phyloP scores from a whole-genome alignment of 2,888 invertebrate genomes.

The Eupithecia inturbata region DNA sequence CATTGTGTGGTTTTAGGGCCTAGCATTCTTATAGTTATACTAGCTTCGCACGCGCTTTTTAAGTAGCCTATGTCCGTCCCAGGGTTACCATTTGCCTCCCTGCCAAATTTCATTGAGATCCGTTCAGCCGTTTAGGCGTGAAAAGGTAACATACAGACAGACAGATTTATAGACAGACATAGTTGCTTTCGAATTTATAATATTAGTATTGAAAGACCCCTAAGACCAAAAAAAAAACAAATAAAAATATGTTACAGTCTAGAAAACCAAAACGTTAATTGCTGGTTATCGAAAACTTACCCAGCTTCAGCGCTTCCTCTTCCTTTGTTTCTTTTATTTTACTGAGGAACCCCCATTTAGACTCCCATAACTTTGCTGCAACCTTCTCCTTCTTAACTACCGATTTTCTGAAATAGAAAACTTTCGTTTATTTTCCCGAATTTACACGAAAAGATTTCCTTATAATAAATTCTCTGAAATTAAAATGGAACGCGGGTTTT shows the following conservation, averaged over 20 bases:
- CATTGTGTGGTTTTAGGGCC: neutral
- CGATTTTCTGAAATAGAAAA: constrained; percentile 54
- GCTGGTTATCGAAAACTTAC: constrained; percentile 45
- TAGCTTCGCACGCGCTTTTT: too few species aligned
- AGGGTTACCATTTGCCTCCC: too few species aligned
- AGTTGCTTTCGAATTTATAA: too few species aligned
- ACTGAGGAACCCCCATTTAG: constrained; percentile 73
- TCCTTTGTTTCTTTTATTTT: constrained; percentile 68
- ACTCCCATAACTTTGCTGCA: constrained; percentile 71
- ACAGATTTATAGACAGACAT: too few species aligned
- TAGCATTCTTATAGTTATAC: too few species aligned
- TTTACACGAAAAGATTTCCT: neutral
- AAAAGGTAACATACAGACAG: too few species aligned
- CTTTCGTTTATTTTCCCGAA: neutral
- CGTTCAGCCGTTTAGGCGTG: too few species aligned
- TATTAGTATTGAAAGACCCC: too few species aligned
- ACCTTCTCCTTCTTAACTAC: constrained; percentile 66
- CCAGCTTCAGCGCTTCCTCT: constrained; percentile 71
- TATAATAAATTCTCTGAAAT: neutral
- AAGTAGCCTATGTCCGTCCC: too few species aligned
- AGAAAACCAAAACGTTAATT: neutral
- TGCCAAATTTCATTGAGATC: too few species aligned
- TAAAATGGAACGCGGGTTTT: neutral
- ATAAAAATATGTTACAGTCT: neutral
- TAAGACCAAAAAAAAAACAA: neutral